Base-by-base conservation (phyloP, 2,888 invertebrate species). In the Empis livida region DNA sequence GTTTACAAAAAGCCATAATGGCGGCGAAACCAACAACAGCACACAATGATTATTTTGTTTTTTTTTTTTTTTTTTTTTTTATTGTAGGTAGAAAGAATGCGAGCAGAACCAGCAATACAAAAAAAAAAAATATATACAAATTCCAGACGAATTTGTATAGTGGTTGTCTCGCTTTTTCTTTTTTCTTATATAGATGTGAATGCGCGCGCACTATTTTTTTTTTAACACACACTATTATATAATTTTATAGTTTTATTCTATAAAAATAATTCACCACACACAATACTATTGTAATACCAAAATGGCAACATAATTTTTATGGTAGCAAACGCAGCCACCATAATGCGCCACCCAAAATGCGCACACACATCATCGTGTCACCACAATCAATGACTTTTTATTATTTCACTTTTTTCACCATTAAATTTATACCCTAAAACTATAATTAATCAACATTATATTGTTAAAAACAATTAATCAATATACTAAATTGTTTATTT, bases 1-100 rank as follows among this genome's bases (percentile, higher is more conserved):
- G 77, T 78, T 76, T 38, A 42, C 77, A 76, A 77, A 78, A 81
- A 81, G 82, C 81, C 83, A 82, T 83, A 82, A 84, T 84, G 84
- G 84, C 84, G 82, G 82, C 80, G 48, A 45, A 44, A 47, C 45
- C 47, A 47, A 49, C 45, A 44, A 48, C 50, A 49, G 41, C 42
- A 41, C 49, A 40, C 42, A 44, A 42, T 20, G 10, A 37, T 15
- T 17, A 17, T 37, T 15, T 15, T 37, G 5, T 8, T 37, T 37
- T 3, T 37, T 37, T 3, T 37, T 16, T 37, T 15, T 37, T 37
- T 14, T 8, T 37, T 37, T 3, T 37, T 37, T 3, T 37, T 16
- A 16, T 15, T 37, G 14, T 37, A 15, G 15, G 9, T 37, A 37
- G 10, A 37, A 37, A 15, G 15, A 35, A n/a, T n/a, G n/a, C n/a